Evolutionary conservation across 2,113 vertebrate species (phyloP).

Genomic region (Tragelaphus buxtoni): DNA sequence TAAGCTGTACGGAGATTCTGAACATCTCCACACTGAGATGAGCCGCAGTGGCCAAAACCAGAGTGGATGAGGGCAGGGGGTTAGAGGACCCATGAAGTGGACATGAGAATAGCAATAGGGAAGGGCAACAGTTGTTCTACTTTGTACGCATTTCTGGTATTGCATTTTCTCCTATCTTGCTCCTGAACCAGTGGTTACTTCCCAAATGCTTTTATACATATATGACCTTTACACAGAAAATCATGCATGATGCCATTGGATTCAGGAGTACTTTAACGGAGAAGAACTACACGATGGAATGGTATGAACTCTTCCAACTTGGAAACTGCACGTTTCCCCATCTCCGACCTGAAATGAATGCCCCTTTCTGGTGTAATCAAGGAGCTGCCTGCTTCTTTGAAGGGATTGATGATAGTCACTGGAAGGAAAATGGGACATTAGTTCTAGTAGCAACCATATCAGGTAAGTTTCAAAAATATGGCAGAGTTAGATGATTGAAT

Average conservation of each 20-base stretch:
- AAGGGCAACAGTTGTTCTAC: not conserved
- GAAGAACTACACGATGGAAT: slow-evolving; percentile 95
- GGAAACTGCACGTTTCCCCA: slow-evolving; percentile 99
- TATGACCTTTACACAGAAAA: slow-evolving; percentile 83
- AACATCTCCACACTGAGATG: not conserved
- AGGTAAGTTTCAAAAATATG: slow-evolving; percentile 79
- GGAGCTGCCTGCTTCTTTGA: slow-evolving; percentile 98
- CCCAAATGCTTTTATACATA: not conserved
- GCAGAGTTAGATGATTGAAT: not conserved
- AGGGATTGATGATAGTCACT: slow-evolving; percentile 94
- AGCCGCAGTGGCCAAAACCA: not conserved
- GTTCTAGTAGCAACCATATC: slow-evolving; percentile 89
- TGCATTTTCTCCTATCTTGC: not conserved
- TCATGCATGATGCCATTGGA: slow-evolving; percentile 98
- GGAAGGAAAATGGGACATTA: slow-evolving; percentile 95
- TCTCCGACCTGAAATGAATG: slow-evolving; percentile 80
- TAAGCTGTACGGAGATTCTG: not conserved
- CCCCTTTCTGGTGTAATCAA: slow-evolving; percentile 98
- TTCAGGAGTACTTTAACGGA: slow-evolving; percentile 87
- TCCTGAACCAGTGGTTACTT: not conserved
- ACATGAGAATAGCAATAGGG: not conserved
- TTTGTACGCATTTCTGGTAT: not conserved
- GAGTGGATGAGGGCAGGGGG: not conserved
- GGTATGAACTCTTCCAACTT: slow-evolving; percentile 98
- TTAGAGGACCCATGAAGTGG: not conserved